Conservation (phyloP, 2,888 invertebrate species). For the Dichetophora obliterata region DNA sequence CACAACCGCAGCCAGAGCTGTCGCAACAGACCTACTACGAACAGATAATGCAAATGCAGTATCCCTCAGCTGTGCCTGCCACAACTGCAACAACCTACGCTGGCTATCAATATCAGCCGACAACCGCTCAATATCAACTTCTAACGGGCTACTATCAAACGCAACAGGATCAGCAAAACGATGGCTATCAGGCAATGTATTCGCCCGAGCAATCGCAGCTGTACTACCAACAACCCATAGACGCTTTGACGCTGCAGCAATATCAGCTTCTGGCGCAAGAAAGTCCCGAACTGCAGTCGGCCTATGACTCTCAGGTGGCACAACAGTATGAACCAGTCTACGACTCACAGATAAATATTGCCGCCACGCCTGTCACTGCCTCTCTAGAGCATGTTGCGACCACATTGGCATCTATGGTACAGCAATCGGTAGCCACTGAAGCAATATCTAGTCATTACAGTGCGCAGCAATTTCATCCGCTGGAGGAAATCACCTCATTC, state of each 20-base stretch:
- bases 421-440: slow-evolving; percentile 49
- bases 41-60: slow-evolving; percentile 65
- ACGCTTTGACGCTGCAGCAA: slow-evolving; percentile 31
- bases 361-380: slow-evolving; percentile 51
- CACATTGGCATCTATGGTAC: slow-evolving; percentile 57
- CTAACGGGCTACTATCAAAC: slow-evolving; percentile 60
- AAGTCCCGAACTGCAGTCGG: not conserved
- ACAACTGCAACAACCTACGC: slow-evolving; percentile 45
- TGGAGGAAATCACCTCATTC: slow-evolving; percentile 35
- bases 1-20: slow-evolving; percentile 43
- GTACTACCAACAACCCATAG: slow-evolving; percentile 55
- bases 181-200: slow-evolving; percentile 56
- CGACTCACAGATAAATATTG: slow-evolving; percentile 42
- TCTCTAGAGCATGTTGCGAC: slow-evolving; percentile 57
- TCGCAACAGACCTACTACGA: slow-evolving; percentile 61
- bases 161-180: slow-evolving; percentile 52
- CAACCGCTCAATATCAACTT: slow-evolving; percentile 61
- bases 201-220: slow-evolving; percentile 55
- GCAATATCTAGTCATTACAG: slow-evolving; percentile 50
- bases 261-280: slow-evolving; percentile 44
- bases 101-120: slow-evolving; percentile 58
- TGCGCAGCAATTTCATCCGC: slow-evolving; percentile 34
- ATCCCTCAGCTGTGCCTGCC: slow-evolving; percentile 50
- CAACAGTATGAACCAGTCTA: slow-evolving; percentile 46
- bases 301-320: slow-evolving; percentile 45